A percentile compares a stretch with the other conserved stretches of the same genome.
Evolutionary conservation across 2,113 vertebrate species (phyloP).

Genomic region (Noturus placidus): DNA sequence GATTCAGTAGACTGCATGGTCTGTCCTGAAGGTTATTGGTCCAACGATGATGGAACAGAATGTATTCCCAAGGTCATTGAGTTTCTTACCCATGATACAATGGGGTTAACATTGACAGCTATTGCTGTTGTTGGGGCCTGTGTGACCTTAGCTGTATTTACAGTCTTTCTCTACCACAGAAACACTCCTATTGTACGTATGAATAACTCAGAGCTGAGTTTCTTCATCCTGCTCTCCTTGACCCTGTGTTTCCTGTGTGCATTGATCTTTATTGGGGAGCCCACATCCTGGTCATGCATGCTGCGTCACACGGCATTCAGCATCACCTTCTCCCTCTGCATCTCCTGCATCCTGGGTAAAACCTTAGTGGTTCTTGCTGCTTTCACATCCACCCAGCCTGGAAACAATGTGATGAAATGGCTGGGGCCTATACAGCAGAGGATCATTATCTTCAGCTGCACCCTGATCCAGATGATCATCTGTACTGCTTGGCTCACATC

Average conservation of each 20-base stretch:
- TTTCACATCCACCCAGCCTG: conserved; percentile 66
- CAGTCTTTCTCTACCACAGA: conserved; percentile 52
- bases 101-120: conserved; percentile 54
- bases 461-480: conserved; percentile 63
- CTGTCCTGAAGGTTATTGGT: conserved; percentile 58
- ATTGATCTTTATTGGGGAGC: too few species aligned
- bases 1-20: conserved; percentile 57
- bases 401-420: conserved; percentile 67
- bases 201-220: conserved; percentile 63
- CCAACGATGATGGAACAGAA: conserved; percentile 46
- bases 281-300: too few species aligned
- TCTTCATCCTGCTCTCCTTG: conserved; percentile 61
- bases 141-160: conserved; percentile 47
- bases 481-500: conserved; percentile 64
- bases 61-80: conserved; percentile 57
- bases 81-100: conserved; percentile 57
- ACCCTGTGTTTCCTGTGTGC: too few species aligned
- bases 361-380: conserved; percentile 67
- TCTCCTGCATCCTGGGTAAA: too few species aligned
- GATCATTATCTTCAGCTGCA: conserved; percentile 57
- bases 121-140: conserved; percentile 54
- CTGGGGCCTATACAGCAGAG: conserved; percentile 67
- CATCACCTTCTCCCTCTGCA: too few species aligned
- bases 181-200: conserved; percentile 57
- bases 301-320: too few species aligned